A percentile compares a stretch with the other conserved stretches of the same genome.
Evolutionary conservation across 2,797 vertebrate species (phyloP).

Genomic region (Simalia tracyae): DNA sequence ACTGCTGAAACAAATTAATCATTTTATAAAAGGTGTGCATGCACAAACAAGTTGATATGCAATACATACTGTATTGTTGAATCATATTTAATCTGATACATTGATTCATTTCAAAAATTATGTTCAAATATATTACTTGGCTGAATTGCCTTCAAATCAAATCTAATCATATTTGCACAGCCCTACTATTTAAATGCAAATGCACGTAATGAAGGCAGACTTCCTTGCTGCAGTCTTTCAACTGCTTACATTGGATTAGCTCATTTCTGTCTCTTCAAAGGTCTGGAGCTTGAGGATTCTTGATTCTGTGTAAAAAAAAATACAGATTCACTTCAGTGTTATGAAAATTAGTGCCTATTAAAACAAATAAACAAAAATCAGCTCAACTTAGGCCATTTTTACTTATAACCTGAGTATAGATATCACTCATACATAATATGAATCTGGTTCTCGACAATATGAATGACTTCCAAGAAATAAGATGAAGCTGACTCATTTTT

Average conservation of each 20-base stretch:
- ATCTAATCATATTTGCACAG: background rate
- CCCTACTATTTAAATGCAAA: slow-evolving; percentile 20
- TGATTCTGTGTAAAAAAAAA: background rate
- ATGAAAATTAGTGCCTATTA: slow-evolving; percentile 14
- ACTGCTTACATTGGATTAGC: background rate
- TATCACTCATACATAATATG: slow-evolving; percentile 9
- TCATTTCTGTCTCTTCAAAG: background rate
- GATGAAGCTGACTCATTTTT: background rate
- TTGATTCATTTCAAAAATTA: background rate
- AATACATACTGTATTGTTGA: background rate
- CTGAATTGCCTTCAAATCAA: background rate
- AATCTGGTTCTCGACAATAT: background rate
- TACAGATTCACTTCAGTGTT: background rate
- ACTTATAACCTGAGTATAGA: background rate
- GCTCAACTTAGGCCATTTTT: background rate
- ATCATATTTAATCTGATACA: background rate
- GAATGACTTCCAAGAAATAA: slow-evolving; percentile 28
- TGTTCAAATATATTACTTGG: background rate
- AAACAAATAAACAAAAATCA: background rate
- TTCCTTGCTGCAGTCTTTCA: background rate
- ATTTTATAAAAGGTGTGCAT: background rate
- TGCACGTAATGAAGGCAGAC: background rate
- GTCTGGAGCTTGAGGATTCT: background rate
- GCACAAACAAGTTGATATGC: background rate
- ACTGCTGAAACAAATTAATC: background rate